phyloP scores from a whole-genome alignment of 2,113 vertebrate genomes.

The Cyprinodon tularosa region DNA sequence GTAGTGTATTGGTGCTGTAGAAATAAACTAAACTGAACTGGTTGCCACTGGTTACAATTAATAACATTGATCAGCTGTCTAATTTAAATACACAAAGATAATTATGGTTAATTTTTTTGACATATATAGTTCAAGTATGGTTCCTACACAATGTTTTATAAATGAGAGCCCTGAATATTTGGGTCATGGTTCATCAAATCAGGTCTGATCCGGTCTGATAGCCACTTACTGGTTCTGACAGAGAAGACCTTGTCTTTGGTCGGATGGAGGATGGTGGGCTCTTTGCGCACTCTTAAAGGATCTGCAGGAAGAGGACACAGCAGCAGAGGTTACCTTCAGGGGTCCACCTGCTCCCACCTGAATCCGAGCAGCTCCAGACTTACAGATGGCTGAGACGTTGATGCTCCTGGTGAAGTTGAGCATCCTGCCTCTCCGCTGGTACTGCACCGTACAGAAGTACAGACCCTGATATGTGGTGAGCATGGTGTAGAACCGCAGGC shows the following conservation, averaged over 20 bases:
- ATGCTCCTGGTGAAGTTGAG: constrained; percentile 85
- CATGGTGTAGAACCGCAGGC: constrained; percentile 77
- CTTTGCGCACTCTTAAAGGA: neutral
- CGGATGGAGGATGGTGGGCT: constrained; percentile 60
- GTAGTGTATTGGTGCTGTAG: too few species aligned
- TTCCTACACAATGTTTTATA: too few species aligned
- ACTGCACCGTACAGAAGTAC: constrained; percentile 87
- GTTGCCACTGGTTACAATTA: too few species aligned
- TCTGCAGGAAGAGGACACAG: constrained; percentile 18
- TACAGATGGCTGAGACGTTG: constrained; percentile 86
- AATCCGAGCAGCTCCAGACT: constrained; percentile 42
- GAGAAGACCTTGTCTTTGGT: constrained; percentile 17
- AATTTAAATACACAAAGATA: too few species aligned
- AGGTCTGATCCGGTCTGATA: neutral
- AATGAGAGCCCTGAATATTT: too few species aligned
- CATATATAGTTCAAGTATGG: too few species aligned
- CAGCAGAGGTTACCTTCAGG: neutral
- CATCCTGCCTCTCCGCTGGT: constrained; percentile 72
- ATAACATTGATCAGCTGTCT: too few species aligned
- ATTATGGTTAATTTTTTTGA: too few species aligned
- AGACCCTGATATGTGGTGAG: constrained; percentile 60
- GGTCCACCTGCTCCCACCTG: neutral
- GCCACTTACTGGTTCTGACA: constrained; percentile 49
- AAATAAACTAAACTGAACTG: too few species aligned
- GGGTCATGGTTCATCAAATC: neutral